Conservation (phyloP, 2,888 invertebrate species). For the Malacosoma neustria region DNA sequence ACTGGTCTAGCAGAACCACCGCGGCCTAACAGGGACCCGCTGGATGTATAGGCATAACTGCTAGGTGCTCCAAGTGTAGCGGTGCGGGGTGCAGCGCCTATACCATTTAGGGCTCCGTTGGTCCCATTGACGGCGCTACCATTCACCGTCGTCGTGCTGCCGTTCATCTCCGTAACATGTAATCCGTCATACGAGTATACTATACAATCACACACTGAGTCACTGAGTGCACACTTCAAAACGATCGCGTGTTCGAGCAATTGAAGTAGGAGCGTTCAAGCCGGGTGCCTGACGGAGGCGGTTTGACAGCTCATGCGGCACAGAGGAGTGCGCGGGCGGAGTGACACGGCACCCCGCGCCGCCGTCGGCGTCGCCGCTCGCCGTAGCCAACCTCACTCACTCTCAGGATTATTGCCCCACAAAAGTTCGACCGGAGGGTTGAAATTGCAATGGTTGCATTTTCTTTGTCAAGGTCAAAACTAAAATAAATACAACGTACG, state of each 20-base stretch:
- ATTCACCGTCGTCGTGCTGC: constrained; percentile 71
- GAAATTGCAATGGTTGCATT: constrained; percentile 53
- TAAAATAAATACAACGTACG: constrained; percentile 11
- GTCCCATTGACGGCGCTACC: constrained; percentile 66
- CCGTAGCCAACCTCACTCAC: constrained; percentile 38
- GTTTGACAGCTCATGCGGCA: constrained; percentile 67
- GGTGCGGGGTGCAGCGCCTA: constrained; percentile 62
- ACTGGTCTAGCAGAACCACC: constrained; percentile 80
- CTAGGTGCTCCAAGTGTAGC: constrained; percentile 72
- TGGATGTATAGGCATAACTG: constrained; percentile 78
- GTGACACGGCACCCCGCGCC: constrained; percentile 41
- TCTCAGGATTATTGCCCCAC: constrained; percentile 53
- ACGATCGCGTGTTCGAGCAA: constrained; percentile 49
- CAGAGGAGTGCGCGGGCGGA: constrained; percentile 61
- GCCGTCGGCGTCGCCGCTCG: constrained; percentile 38
- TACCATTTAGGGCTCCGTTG: constrained; percentile 57
- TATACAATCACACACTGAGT: constrained; percentile 57
- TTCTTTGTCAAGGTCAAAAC: constrained; percentile 59
- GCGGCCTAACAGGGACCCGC: constrained; percentile 75
- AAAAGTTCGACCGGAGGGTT: constrained; percentile 53
- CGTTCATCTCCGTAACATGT: constrained; percentile 63
- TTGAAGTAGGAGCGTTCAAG: constrained; percentile 60
- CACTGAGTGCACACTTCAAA: constrained; percentile 54
- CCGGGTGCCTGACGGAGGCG: constrained; percentile 68
- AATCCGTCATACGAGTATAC: constrained; percentile 63